A percentile compares a stretch with the other conserved stretches of the same genome.
These are phyloP conservation scores for Sebastes miniatus DNA, from an alignment of 2,797 vertebrate genomes.

Conservation along the genomic window DNA sequence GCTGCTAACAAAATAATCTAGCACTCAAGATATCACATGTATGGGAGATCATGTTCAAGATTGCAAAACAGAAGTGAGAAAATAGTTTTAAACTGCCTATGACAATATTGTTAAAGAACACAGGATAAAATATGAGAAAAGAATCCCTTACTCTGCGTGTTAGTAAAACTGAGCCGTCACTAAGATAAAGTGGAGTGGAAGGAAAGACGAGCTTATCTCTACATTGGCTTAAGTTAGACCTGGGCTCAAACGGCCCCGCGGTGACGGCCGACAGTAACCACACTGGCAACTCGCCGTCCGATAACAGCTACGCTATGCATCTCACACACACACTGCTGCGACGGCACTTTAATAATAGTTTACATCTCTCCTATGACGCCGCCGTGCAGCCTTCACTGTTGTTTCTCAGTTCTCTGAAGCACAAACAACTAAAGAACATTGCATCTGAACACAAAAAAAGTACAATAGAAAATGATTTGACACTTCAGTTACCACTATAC, in stretches of 20 bases:
- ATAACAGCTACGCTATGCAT: constrained; percentile 37
- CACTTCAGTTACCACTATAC: constrained; percentile 67
- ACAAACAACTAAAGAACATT: constrained; percentile 65
- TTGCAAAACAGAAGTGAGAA: constrained; percentile 43
- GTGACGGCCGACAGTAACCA: constrained; percentile 21
- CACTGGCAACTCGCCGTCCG: constrained; percentile 11
- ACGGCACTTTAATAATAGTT: constrained; percentile 37
- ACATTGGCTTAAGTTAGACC: constrained; percentile 15
- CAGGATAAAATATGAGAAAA: constrained; percentile 24
- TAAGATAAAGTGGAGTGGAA: constrained; percentile 23
- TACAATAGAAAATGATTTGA: constrained; percentile 69
- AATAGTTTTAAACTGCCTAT: constrained; percentile 20
- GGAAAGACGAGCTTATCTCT: constrained; percentile 41
- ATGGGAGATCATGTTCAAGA: constrained; percentile 61
- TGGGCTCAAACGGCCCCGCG: constrained; percentile 2
- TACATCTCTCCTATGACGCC: constrained; percentile 39
- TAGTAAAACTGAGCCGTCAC: constrained; percentile 18
- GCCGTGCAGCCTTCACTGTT: constrained; percentile 26
- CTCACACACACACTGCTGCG: constrained; percentile 20
- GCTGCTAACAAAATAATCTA: constrained; percentile 62
- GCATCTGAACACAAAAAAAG: constrained; percentile 66
- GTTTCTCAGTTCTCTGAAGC: constrained; percentile 59
- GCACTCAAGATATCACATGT: constrained; percentile 67
- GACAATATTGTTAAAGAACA: constrained; percentile 30
- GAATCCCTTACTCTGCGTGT: constrained; percentile 6